Percentiles rank a stretch among this genome's conserved stretches.
Conservation (phyloP, 2,797 vertebrate genomes). For the Silurus aristotelis region DNA sequence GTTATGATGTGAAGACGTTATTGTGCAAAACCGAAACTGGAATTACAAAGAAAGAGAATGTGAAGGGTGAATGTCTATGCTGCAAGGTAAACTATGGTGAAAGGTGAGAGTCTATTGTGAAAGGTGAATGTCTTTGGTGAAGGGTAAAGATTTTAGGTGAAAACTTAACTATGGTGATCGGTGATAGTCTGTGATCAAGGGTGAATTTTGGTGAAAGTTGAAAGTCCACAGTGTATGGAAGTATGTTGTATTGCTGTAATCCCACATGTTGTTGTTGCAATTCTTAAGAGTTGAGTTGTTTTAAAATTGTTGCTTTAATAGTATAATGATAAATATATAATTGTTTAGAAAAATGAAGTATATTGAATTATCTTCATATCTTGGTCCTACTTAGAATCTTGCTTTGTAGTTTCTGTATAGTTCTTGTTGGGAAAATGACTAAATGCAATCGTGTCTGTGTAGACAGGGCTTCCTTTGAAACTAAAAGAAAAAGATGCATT, state of each 20-base stretch:
- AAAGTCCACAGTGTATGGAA: not conserved
- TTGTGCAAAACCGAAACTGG: constrained; percentile 41
- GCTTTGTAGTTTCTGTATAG: not conserved
- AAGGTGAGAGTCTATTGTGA: constrained; percentile 17
- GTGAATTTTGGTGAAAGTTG: no score
- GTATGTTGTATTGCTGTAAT: constrained; percentile 11
- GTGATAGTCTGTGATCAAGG: no score
- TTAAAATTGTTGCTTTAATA: not conserved
- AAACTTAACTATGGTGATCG: no score
- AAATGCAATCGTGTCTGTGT: not conserved
- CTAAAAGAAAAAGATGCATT: not conserved
- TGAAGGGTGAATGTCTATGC: constrained; percentile 1
- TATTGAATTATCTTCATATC: not conserved
- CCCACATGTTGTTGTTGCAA: not conserved
- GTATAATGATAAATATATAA: not conserved
- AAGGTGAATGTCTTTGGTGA: no score
- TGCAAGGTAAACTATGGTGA: not conserved
- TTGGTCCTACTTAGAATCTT: constrained; percentile 1
- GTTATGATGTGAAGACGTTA: constrained; percentile 37
- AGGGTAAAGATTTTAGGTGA: no score
- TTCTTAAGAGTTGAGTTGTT: not conserved
- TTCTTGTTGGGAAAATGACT: not conserved
- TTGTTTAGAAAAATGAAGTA: not conserved
- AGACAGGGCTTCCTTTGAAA: not conserved
- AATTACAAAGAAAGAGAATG: constrained; percentile 16